Evolutionary conservation across 1,140 invertebrate species (phyloP).

Genomic region (Drosophila kikkawai): DNA sequence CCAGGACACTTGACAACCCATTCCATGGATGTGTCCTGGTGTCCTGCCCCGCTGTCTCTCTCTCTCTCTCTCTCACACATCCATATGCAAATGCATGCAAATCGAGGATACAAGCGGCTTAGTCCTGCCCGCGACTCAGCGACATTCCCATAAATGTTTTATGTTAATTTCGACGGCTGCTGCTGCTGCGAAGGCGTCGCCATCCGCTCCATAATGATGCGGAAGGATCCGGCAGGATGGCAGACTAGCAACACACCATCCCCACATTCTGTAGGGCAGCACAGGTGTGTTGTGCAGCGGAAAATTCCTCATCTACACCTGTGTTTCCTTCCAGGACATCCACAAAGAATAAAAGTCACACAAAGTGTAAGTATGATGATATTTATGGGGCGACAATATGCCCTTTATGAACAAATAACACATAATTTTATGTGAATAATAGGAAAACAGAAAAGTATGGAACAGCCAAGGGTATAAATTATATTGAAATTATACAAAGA

Average conservation of each 20-base stretch:
- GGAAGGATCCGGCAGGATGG: constrained; percentile 9
- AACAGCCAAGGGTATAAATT: background rate
- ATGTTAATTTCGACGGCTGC: constrained; percentile 65
- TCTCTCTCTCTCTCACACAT: background rate
- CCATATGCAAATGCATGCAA: constrained; percentile 55
- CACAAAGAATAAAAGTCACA: background rate
- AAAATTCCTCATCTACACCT: constrained; percentile 6
- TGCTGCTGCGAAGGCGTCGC: constrained; percentile 25
- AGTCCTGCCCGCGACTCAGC: constrained; percentile 47
- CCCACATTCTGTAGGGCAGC: background rate
- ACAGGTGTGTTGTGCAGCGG: constrained; percentile 8
- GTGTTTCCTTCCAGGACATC: background rate
- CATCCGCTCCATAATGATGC: constrained; percentile 23
- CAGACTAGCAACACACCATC: background rate
- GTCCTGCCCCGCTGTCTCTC: background rate
- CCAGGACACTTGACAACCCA: constrained; percentile 55
- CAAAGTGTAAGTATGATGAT: background rate
- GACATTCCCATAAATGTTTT: constrained; percentile 75
- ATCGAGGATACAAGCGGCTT: constrained; percentile 42
- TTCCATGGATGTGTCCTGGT: constrained; percentile 13
- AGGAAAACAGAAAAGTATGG: background rate
- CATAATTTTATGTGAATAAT: background rate
- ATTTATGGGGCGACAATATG: constrained; percentile 2
- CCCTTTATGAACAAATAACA: background rate
- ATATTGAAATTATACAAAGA: background rate